Base-by-base conservation (phyloP, 2,797 vertebrate genomes). In the Merluccius polli region DNA sequence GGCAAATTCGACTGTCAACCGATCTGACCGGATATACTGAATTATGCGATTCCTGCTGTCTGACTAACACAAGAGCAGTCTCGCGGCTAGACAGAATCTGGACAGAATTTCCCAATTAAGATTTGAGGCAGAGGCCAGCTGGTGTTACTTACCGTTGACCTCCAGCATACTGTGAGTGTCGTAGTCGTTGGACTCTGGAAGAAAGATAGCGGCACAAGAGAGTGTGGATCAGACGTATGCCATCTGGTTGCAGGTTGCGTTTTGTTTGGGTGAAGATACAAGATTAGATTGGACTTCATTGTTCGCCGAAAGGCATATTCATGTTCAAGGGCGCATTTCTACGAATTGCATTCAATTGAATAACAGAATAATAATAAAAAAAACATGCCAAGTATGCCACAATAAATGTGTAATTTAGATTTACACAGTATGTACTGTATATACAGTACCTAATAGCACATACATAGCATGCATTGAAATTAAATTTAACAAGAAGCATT, bases 161-260 rank as follows among this genome's bases (percentile, higher is more conserved):
- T 92, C 90, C 4, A 87, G 87, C 81, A 88, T 84, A 48, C 81
- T 90, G 73, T 82, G 79, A 27, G 82, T 89, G 69, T 92, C 86
- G 71, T 87, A 90, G 16, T 89, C 88, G 78, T 2, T 72, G 29
- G 44, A 31, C 27, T 79, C 89, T 92, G 79, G 67, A 72, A 77
- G 71, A 80, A 78, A 24, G 65, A 48, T 65, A 76, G 15, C 29
- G 32, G 29, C 68, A 70, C 24, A 10, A 7, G 24, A 31, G 32
- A 63, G 41, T 9, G 8, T 65, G 59, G 59, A 65, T 13, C 24
- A 27, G 59, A 65, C 24, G 1, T 10, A 27, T 65, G 52, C n/a
- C n/a, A 29, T 65, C 4, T n/a, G n/a, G n/a, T n/a, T n/a, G n/a
- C n/a, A 27, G 59, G n/a, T 65, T 27, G 7, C 21, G 4, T 59